Conservation (phyloP, 2,888 invertebrate genomes). For the Apamea sordens region DNA sequence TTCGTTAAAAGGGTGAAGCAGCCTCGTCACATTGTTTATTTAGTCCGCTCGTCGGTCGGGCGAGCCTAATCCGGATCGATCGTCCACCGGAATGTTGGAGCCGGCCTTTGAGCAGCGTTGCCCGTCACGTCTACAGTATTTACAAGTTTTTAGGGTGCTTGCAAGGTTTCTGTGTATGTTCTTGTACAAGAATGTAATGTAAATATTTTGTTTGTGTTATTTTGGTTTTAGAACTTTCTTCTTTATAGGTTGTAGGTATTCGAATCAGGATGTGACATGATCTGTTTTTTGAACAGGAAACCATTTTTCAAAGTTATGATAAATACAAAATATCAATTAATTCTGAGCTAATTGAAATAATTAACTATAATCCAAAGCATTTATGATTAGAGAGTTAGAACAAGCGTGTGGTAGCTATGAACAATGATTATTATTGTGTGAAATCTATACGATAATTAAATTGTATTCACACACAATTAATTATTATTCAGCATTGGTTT, state of each 20-base stretch:
- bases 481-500: not conserved
- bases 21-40: conserved; percentile 89
- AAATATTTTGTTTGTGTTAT: conserved; percentile 58
- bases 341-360: not conserved
- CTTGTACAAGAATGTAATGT: conserved; percentile 61
- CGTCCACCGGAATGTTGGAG: conserved; percentile 77
- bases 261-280: not conserved
- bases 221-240: conserved; percentile 21
- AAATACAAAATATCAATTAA: not conserved
- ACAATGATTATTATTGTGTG: not conserved
- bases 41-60: conserved; percentile 83
- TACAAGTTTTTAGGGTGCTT: conserved; percentile 74
- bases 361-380: not conserved
- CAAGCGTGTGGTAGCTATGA: not conserved
- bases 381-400: not conserved
- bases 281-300: not conserved
- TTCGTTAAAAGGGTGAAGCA: conserved; percentile 88
- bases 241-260: not conserved
- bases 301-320: not conserved
- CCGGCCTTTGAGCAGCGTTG: conserved; percentile 69
- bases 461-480: not conserved
- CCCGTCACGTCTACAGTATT: conserved; percentile 75
- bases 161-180: conserved; percentile 69
- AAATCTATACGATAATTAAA: conserved; percentile 3
- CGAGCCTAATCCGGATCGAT: conserved; percentile 86